Evolutionary conservation across 2,113 vertebrate genomes (phyloP), one percentile per base, ranked within the genome.

Genomic region (Dendropsophus ebraccatus): DNA sequence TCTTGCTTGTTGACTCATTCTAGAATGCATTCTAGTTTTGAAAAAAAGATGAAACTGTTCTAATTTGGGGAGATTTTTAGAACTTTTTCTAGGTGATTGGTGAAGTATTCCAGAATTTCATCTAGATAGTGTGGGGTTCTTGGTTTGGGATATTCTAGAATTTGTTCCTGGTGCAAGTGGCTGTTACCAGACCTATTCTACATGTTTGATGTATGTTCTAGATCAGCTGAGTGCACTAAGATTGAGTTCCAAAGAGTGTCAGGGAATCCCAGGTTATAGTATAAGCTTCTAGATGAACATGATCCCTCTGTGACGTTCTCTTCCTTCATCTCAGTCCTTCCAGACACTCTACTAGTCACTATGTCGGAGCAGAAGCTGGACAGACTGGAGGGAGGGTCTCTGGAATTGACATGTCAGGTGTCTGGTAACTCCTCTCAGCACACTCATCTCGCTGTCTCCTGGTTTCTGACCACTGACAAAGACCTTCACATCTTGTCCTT

Each of bases 361-460:
- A 94, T 95, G 90, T 81, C 2, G 0, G 50, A 90, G 0, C 82
- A 92, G 52, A 81, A 85, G 5, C 87, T 94, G 87, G 89, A 56
- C 9, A 87, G 4, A 23, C 47, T 88, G 0, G 95, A 97, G 91
- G 96, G 95, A 0, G 94, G 96, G 0, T 1, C 28, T 0, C 84
- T 98, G 84, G 91, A 93, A 58, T 91, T 97, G 54, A 91, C 90
- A 25, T 99, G 97, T 1, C 89, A 95, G 25, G 96, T 93, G 21
- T 95, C 93, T 50, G 96, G 89, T 89, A 92, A 94, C 89, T 97
- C 97, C 2, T 56, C 90, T 85, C 96, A 97, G 85, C 97, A 99
- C 70, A 98, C 96, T 0, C 97, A 99, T 52, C 90, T 98, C 88
- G 96, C 97, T 13, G 89, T 99, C 60, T 83, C 93, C 87, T 99